phyloP scores from a whole-genome alignment of 2,888 invertebrate genomes.

The Brachypterus glaber region DNA sequence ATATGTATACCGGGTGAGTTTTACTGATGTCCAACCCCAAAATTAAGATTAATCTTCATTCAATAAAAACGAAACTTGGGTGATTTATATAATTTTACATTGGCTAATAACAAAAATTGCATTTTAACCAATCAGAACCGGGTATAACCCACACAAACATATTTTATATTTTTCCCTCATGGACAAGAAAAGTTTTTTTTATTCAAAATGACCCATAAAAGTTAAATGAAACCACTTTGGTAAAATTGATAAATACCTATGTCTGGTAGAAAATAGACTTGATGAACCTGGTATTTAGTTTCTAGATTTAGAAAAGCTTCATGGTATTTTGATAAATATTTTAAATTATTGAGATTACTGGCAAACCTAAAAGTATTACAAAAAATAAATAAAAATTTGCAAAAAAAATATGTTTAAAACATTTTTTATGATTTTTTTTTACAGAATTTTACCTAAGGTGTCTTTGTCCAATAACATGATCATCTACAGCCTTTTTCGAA shows the following conservation, averaged over 20 bases:
- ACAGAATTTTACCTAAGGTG: conserved; percentile 20
- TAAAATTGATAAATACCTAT: conserved; percentile 10
- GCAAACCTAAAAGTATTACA: conserved; percentile 10
- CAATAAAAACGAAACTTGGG: too few species aligned
- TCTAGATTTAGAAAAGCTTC: conserved; percentile 27
- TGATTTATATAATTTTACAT: too few species aligned
- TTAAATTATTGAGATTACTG: conserved; percentile 6
- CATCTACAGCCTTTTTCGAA: conserved; percentile 19
- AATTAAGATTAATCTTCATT: too few species aligned
- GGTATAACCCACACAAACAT: conserved; percentile 19
- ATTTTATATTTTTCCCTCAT: conserved; percentile 14
- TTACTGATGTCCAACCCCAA: too few species aligned
- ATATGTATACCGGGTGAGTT: too few species aligned
- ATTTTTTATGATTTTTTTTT: neutral
- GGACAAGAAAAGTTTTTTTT: too few species aligned
- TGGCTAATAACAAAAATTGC: too few species aligned
- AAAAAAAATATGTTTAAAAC: neutral
- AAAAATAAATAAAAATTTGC: neutral
- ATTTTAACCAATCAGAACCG: conserved; percentile 1
- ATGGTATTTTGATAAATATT: conserved; percentile 26
- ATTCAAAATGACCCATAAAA: conserved; percentile 21
- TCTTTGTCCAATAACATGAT: conserved; percentile 26
- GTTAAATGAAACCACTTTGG: too few species aligned
- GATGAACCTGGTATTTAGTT: conserved; percentile 27
- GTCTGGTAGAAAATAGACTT: conserved; percentile 27